Evolutionary conservation across 2,797 vertebrate genomes (phyloP), one percentile per base, ranked within the genome.

Genomic region (Lycodopsis pacificus): DNA sequence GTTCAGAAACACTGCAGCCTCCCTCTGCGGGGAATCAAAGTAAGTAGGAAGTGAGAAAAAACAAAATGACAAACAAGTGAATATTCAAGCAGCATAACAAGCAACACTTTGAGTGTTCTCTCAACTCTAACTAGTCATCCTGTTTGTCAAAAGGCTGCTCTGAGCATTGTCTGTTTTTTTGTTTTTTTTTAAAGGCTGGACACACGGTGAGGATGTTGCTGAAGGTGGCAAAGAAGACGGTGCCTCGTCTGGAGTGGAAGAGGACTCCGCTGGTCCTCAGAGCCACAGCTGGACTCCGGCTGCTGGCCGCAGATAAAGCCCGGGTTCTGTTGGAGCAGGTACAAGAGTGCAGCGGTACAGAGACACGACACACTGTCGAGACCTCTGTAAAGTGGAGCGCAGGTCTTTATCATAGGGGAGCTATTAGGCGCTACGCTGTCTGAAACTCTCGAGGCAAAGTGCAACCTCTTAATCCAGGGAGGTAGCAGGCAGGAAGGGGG

Each of bases 261-360:
- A 95, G 91, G 80, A 99, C 98, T 0, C 97, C 98, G 0, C 93
- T 99, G 80, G 91, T 98, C 42, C 94, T 99, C 85, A 96, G 96
- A 94, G 98, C 98, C 70, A 99, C 98, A 0, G 98, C 98, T 3
- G 98, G 98, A 72, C 94, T 99, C 20, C 94, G 98, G 38, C 94
- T 99, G 75, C 94, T 99, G 71, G 89, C 96, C 0, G 84, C 93
- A 27, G 93, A 95, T 66, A 98, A 97, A 91, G 97, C 98, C 57
- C 94, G 95, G 80, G 94, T 95, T 77, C 95, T 99, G 49, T 94
- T 99, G 68, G 88, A 93, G 10, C 94, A 98, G 97, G 98, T 98
- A 57, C 68, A 25, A 13, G 6, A 54, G 10, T 20, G 20, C 5
- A 38, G 2, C 1, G 2, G n/a, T 12, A 32, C 19, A 1, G 40